These are phyloP conservation scores for Drosophila buzzatii DNA, from an alignment of 2,888 invertebrate species.

Conservation along the genomic window DNA sequence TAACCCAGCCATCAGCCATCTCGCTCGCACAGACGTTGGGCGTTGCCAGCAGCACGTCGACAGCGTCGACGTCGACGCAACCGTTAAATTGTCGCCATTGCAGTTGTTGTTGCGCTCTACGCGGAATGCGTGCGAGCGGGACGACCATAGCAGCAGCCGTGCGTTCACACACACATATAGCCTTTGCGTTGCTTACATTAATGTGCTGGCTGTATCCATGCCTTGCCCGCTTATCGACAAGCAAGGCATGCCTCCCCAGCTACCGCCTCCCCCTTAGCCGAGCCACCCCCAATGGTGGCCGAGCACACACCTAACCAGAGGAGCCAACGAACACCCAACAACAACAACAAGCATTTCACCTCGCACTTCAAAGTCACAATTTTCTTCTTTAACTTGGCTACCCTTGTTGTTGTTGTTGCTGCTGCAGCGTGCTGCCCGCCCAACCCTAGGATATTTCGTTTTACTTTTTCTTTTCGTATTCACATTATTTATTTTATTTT, in stretches of 20 bases:
- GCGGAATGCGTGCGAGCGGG: constrained; percentile 57
- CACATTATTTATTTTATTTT: constrained; percentile 35
- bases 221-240: constrained; percentile 3
- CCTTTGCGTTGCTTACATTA: constrained; percentile 65
- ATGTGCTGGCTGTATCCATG: constrained; percentile 29
- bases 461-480: constrained; percentile 20
- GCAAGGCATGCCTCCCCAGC: not conserved
- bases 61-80: constrained; percentile 48
- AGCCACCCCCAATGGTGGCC: constrained; percentile 6
- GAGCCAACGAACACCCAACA: constrained; percentile 8
- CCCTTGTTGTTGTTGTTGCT: not conserved
- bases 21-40: constrained; percentile 47
- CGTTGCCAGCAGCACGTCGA: constrained; percentile 42
- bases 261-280: not conserved
- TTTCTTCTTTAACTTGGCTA: constrained; percentile 51
- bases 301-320: constrained; percentile 14
- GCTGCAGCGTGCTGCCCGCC: constrained; percentile 4
- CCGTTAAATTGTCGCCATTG: constrained; percentile 76
- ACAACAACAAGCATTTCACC: constrained; percentile 40
- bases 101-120: constrained; percentile 55
- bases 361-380: constrained; percentile 72
- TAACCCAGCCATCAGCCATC: constrained; percentile 21
- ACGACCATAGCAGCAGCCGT: constrained; percentile 23
- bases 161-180: constrained; percentile 16
- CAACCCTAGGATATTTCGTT: constrained; percentile 39